Evolutionary conservation across 37 sponge, comb jelly and placozoan genomes (phyloP), one percentile per base, ranked within the genome.

Genomic region (Agelas oroides): DNA sequence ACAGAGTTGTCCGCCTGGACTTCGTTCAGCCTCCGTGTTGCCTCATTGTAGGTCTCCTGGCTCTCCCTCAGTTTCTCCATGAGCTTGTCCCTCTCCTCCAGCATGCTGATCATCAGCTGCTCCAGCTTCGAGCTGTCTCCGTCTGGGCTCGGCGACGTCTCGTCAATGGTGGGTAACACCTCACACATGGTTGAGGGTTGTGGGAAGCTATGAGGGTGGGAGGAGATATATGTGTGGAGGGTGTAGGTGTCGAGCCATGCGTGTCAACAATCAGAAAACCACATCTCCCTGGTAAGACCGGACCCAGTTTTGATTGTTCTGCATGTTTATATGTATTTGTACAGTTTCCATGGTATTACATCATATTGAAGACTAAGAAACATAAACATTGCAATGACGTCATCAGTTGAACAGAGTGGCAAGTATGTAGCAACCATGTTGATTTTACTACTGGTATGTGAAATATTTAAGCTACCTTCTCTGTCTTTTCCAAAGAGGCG

Each of bases 31-130:
- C 69, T 71, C 46, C 70, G 76, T 27, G 82, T 70, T 40, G 86
- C 39, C 55, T 74, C 83, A n/a, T 21, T 69, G 59, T 83, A 88
- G 11, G 67, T 28, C 25, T 95, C 92, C 39, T 91, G 86, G 31
- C 78, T 76, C 57, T 95, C 89, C 5, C 76, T 27, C 18, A 84
- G 78, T 40, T 81, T 85, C 71, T 85, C 83, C 86, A 91, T 87
- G 31, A 95, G 78, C 70, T 79, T 84, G 69, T 90, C 88, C 23
- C 86, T 88, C 82, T 91, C 95, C 39, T 87, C 88, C 83, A 95
- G 35, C 89, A 95, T 83, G 74, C 58, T 68, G 40, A 95, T 85
- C 86, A 91, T 80, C 33, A 95, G 86, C 69, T 88, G 92, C 68
- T 95, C 95, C 41, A 95, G 57, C 19, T 75, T 79, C 12, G 77